Percentiles rank a stretch among this genome's conserved stretches.
Conservation (phyloP, 37 sponge, comb jelly and placozoan genomes). For the Corticium candelabrum region DNA sequence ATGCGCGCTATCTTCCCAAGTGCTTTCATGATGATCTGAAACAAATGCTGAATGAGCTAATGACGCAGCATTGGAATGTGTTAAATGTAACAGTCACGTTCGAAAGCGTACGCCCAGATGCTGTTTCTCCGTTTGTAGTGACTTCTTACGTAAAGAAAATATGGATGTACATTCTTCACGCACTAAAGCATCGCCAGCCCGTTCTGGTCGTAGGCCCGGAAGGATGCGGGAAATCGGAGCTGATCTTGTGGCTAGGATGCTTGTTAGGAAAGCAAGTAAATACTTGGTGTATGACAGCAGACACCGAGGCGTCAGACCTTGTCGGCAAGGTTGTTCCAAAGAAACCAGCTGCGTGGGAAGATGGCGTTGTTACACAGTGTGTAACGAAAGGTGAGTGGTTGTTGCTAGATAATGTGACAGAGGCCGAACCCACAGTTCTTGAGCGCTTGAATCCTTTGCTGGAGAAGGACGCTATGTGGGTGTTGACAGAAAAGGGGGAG, state of each 20-base stretch:
- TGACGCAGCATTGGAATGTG: not conserved
- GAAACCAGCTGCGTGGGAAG: not conserved
- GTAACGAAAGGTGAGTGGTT: not conserved
- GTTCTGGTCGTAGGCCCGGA: not conserved
- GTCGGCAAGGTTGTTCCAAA: not conserved
- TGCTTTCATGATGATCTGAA: not conserved
- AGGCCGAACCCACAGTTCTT: not conserved
- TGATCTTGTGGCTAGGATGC: not conserved
- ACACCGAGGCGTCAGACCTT: not conserved
- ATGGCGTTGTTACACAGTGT: not conserved
- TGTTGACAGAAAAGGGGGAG: not conserved
- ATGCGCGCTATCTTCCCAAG: not conserved
- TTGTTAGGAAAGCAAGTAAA: not conserved
- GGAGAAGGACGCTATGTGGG: not conserved
- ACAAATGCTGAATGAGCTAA: not conserved
- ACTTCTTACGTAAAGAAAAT: not conserved
- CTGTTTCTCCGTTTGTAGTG: not conserved
- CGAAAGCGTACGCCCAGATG: not conserved
- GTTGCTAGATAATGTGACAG: not conserved
- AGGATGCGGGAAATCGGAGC: not conserved
- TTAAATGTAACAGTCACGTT: too few relatives aligned
- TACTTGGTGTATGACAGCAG: not conserved
- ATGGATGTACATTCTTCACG: not conserved
- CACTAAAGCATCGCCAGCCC: not conserved
- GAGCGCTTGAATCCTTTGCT: not conserved